A percentile compares a stretch with the other conserved stretches of the same genome.
These are phyloP conservation scores for Rhinophrynus dorsalis DNA, from an alignment of 2,797 vertebrate species.

Conservation along the genomic window DNA sequence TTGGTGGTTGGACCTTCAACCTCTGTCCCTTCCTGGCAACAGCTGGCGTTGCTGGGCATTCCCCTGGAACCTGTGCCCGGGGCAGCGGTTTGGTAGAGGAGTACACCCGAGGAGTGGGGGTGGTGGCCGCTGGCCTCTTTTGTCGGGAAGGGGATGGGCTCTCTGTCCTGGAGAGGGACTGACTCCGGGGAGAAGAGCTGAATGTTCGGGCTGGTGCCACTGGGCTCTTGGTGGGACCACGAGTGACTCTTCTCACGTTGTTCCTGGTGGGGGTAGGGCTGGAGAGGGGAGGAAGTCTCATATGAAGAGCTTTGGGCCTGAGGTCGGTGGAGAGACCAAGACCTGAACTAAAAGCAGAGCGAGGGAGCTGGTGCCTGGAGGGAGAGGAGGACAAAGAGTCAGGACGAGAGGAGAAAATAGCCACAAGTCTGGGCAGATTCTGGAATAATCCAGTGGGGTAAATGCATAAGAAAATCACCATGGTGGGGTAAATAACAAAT, in stretches of 20 bases:
- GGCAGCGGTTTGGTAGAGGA: conserved; percentile 57
- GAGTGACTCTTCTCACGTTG: conserved; percentile 67
- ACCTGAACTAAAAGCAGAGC: conserved; percentile 54
- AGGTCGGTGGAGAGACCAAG: conserved; percentile 56
- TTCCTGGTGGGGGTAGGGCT: conserved; percentile 59
- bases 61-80: conserved; percentile 55
- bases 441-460: too few species aligned
- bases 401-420: too few species aligned
- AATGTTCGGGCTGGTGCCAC: conserved; percentile 74
- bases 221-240: conserved; percentile 64
- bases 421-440: too few species aligned
- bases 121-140: conserved; percentile 61
- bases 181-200: conserved; percentile 78
- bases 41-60: conserved; percentile 61
- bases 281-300: conserved; percentile 56
- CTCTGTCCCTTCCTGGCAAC: conserved; percentile 69
- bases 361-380: conserved; percentile 73
- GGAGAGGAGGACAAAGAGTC: conserved; percentile 4
- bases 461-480: too few species aligned
- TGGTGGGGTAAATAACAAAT: too few species aligned
- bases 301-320: conserved; percentile 64
- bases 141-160: conserved; percentile 87
- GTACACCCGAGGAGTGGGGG: conserved; percentile 54
- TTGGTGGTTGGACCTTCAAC: conserved; percentile 72
- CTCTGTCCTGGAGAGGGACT: conserved; percentile 75